Conservation (phyloP, 2,888 invertebrate species). For the Calameuta idolon region DNA sequence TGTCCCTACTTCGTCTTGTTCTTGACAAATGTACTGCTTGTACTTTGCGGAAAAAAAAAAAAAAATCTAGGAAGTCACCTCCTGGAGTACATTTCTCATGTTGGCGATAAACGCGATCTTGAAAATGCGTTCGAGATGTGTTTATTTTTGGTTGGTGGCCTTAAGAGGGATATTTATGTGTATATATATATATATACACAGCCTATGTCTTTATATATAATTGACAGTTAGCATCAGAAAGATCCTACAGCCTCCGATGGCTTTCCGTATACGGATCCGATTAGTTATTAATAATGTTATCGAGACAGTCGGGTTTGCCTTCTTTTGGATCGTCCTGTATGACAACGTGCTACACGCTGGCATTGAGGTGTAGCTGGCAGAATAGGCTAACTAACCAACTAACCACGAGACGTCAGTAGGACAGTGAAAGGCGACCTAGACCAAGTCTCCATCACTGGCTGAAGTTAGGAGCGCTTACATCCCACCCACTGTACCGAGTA, state of each 20-base stretch:
- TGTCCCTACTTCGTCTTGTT: neutral
- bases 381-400: slow-evolving; percentile 51
- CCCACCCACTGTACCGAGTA: neutral
- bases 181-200: neutral
- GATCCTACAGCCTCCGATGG: neutral
- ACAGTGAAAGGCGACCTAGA: slow-evolving; percentile 65
- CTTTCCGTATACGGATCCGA: neutral
- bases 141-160: neutral
- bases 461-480: neutral
- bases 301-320: neutral
- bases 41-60: neutral
- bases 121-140: neutral
- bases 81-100: neutral
- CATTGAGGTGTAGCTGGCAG: slow-evolving; percentile 49
- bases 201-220: neutral
- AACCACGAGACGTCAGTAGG: slow-evolving; percentile 56
- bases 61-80: neutral
- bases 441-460: slow-evolving; percentile 47
- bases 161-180: neutral
- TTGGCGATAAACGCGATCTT: neutral
- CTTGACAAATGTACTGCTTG: neutral
- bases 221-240: neutral
- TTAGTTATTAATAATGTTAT: neutral
- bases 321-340: slow-evolving; percentile 24
- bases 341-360: slow-evolving; percentile 44